phyloP scores from a whole-genome alignment of 1,140 invertebrate genomes.

The Tetraneura akinire region DNA sequence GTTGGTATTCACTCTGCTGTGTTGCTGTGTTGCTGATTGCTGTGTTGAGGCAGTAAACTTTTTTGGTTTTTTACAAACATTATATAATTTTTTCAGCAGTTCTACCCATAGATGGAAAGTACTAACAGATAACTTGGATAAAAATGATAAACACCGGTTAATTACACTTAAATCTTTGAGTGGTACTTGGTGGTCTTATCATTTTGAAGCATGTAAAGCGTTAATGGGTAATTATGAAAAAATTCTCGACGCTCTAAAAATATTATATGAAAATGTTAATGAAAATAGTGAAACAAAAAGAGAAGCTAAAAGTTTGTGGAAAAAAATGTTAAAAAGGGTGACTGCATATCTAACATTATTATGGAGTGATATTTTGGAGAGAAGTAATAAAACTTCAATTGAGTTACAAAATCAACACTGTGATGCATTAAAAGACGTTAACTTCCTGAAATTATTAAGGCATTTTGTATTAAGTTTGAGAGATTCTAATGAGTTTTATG shows the following conservation, averaged over 20 bases:
- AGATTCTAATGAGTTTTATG: not conserved
- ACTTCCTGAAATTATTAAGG: slow-evolving; percentile 10
- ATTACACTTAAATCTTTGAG: slow-evolving; percentile 2
- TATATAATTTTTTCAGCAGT: slow-evolving; percentile 55
- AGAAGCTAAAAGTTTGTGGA: not conserved
- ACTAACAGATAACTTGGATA: slow-evolving; percentile 37
- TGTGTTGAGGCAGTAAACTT: slow-evolving; percentile 53
- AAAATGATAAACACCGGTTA: slow-evolving; percentile 4
- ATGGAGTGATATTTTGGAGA: slow-evolving; percentile 9
- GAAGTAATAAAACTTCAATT: slow-evolving; percentile 16
- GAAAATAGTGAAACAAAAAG: slow-evolving; percentile 13
- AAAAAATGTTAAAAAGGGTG: slow-evolving; percentile 3
- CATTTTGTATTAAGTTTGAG: slow-evolving; percentile 2
- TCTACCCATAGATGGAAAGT: slow-evolving; percentile 53
- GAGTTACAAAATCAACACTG: slow-evolving; percentile 1
- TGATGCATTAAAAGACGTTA: slow-evolving; percentile 5
- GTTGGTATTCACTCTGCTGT: slow-evolving; percentile 47
- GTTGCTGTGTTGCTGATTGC: too few species aligned
- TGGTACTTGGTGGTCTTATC: slow-evolving; percentile 7
- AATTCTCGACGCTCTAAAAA: not conserved
- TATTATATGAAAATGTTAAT: not conserved
- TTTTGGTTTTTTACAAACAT: slow-evolving; percentile 54
- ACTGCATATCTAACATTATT: not conserved
- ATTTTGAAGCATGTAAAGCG: slow-evolving; percentile 52
- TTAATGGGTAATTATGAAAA: slow-evolving; percentile 8